Base-by-base conservation (phyloP, 64 coral and sea anemone species). In the Dendronephthya gigantea region DNA sequence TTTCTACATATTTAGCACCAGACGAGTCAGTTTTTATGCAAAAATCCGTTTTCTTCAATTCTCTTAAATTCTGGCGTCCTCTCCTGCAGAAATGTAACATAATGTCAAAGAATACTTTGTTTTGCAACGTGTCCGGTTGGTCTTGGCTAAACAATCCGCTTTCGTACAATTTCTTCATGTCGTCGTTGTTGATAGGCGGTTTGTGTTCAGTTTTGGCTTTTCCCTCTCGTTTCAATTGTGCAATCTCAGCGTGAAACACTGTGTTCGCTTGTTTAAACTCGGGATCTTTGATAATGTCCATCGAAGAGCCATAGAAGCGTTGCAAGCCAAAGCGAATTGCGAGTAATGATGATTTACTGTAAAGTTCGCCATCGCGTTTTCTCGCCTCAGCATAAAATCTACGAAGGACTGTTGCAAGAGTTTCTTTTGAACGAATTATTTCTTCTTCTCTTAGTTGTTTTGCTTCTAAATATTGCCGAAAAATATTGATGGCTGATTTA, bases 91-190 rank as follows among this genome's bases (percentile, higher is more conserved):
- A 92, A 83, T 69, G 41, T 11, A 45, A 45, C 41, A 45, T 45
- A 45, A 45, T 45, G 11, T 45, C 41, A 11, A 45, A 45, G 41
- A 45, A 45, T 6, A 45, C 41, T 45, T 45, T 45, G 41, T 45
- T 45, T 45, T 45, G 41, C 41, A 66, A 17, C 22, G 58, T 6
- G 19, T 22, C 58, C 6, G 58, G 58, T 30, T 66, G 58, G 58
- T 90, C 83, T 41, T 83, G 83, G 62, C 90, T 85, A 39, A 96
- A 79, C 7, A 96, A 88, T 48, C 90, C 91, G 37, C 91, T 92
- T 23, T 92, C 87, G 83, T 96, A 96, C 66, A 96, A 89, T 76
- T 90, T 96, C 87, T 92, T 96, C 35, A 96, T 86, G 58, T 96
- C 94, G 23, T 96, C 90, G 11, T 87, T 85, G 13, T 86, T 85